Conservation (phyloP, 2,113 vertebrate species). For the Leuciscus idus region DNA sequence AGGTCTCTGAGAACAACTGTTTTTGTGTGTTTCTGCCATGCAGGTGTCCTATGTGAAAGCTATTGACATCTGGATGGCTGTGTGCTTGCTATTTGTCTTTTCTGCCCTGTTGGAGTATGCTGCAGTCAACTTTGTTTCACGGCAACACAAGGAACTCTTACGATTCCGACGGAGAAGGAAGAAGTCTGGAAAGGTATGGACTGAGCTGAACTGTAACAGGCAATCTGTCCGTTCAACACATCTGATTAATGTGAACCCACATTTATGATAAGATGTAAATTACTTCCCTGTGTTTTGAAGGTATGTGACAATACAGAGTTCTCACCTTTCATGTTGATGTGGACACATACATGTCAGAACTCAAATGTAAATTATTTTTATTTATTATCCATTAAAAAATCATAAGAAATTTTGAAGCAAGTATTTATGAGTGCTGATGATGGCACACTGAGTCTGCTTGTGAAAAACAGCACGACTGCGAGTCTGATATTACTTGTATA, state of each 20-base stretch:
- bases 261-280: not conserved
- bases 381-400: not conserved
- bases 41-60: slow-evolving; percentile 98
- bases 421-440: not conserved
- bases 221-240: not conserved
- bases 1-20: slow-evolving; percentile 17
- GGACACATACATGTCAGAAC: not conserved
- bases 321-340: not conserved
- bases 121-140: slow-evolving; percentile 96
- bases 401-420: not conserved
- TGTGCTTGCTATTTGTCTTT: slow-evolving; percentile 97
- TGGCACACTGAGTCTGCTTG: not conserved
- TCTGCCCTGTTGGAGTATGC: slow-evolving; percentile 96
- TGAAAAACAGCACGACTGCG: not conserved
- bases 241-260: not conserved
- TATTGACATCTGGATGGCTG: slow-evolving; percentile 99
- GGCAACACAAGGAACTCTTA: slow-evolving; percentile 95
- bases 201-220: not conserved
- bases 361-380: not conserved
- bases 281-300: not conserved
- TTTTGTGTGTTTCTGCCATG: slow-evolving; percentile 13
- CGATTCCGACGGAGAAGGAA: slow-evolving; percentile 85
- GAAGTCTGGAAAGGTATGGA: slow-evolving; percentile 84
- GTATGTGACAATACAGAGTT: not conserved
- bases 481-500: not conserved